Evolutionary conservation across 1,140 invertebrate species (phyloP), one percentile per base, ranked within the genome.

Genomic region (Ditylenchus dipsaci): DNA sequence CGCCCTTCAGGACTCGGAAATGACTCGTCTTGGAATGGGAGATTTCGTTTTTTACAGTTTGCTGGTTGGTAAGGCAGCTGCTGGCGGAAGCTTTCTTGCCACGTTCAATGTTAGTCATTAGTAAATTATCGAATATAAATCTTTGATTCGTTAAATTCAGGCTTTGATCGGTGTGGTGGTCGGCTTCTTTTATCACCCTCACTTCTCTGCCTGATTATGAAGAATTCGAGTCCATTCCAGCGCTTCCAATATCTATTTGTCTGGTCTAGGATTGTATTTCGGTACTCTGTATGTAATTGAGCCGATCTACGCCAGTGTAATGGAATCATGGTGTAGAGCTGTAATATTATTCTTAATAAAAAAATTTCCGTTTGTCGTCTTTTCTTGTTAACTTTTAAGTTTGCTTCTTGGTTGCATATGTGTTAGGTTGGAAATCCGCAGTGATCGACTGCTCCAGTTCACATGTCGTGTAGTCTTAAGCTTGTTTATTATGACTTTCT

Each of bases 31-130:
- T 0, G 95, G 95, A 45, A 87, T 98, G 11, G 95, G 95, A 38
- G 95, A 98, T 85, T 98, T 98, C 79, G 97, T 99, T 73, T 99
- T 99, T 85, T 99, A 98, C 85, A 93, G 92, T 80, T 92, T 99
- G 53, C 84, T 99, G 42, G 94, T 98, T 9, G 95, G 95, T 8
- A 97, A 98, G 85, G 94, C 95, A 3, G 96, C 84, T 93, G 93
- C 42, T 93, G 97, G 84, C 96, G 95, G 95, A 96, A 70, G 72
- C 23, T 26, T 76, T 7, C 17, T 75, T 3, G 76, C 77, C 1
- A 82, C 79, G n/a, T 8, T 67, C 19, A 65, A 43, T 53, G 64
- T 38, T n/a, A n/a, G n/a, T n/a, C n/a, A n/a, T n/a, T n/a, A n/a
- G n/a, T n/a, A n/a, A n/a, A n/a, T n/a, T n/a, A n/a, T n/a, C n/a